These are phyloP conservation scores for Aphidius colemani DNA, from an alignment of 2,888 invertebrate species.

Conservation along the genomic window DNA sequence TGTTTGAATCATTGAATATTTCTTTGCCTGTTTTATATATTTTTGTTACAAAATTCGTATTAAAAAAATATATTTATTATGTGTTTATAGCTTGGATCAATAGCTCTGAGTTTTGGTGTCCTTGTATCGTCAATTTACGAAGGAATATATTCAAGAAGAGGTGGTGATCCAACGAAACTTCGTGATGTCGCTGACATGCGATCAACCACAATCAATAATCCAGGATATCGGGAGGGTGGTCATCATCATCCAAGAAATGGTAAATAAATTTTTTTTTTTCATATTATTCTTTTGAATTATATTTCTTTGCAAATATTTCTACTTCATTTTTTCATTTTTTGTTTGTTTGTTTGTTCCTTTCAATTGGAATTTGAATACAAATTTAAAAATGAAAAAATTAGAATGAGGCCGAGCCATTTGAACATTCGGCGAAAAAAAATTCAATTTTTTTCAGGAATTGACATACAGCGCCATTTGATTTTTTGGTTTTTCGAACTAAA, in stretches of 20 bases:
- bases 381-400: too few relatives aligned
- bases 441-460: too few relatives aligned
- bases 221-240: constrained; percentile 74
- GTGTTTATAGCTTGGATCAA: constrained; percentile 71
- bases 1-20: too few relatives aligned
- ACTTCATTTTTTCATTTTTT: not conserved
- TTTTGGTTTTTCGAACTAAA: too few relatives aligned
- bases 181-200: constrained; percentile 66
- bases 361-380: too few relatives aligned
- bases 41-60: too few relatives aligned
- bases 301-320: too few relatives aligned
- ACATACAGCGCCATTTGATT: too few relatives aligned
- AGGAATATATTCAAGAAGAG: constrained; percentile 76
- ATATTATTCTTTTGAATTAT: not conserved
- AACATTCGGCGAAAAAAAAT: too few relatives aligned
- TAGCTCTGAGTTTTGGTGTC: constrained; percentile 74
- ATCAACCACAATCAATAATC: constrained; percentile 82
- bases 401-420: too few relatives aligned
- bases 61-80: not conserved
- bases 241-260: constrained; percentile 55
- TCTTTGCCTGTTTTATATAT: too few relatives aligned
- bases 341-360: not conserved
- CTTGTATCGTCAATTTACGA: constrained; percentile 83
- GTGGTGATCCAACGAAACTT: constrained; percentile 78
- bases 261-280: constrained; percentile 32